These are phyloP conservation scores for Neodiprion pinetum DNA, from an alignment of 1,140 invertebrate genomes.

Conservation along the genomic window DNA sequence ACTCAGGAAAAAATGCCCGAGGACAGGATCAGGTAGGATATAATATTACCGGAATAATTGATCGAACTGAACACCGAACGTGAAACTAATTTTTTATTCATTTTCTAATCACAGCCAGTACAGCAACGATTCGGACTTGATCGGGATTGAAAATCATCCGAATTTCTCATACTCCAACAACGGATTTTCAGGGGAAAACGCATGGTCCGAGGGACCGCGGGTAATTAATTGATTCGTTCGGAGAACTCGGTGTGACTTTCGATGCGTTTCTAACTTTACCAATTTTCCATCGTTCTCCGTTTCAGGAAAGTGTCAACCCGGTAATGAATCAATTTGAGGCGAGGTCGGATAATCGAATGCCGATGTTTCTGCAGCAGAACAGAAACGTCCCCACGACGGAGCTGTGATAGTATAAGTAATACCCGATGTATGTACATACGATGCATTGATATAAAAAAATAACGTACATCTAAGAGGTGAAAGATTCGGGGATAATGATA, in stretches of 20 bases:
- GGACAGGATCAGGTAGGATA: conserved; percentile 59
- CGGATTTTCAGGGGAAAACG: conserved; percentile 11
- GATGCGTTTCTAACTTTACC: no score
- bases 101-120: conserved; percentile 55
- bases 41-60: conserved; percentile 18
- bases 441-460: no score
- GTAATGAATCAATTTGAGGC: not conserved
- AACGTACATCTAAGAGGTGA: no score
- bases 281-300: not conserved
- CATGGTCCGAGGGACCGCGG: conserved; percentile 5
- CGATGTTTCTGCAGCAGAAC: not conserved
- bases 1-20: conserved; percentile 58
- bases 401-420: not conserved
- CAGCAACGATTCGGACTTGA: conserved; percentile 69
- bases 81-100: conserved; percentile 11
- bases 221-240: not conserved
- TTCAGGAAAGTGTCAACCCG: not conserved
- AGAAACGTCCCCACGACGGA: not conserved
- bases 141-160: conserved; percentile 70
- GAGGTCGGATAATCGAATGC: not conserved
- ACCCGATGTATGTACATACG: no score
- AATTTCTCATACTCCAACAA: conserved; percentile 60
- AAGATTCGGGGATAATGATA: no score
- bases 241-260: no score
- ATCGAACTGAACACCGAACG: conserved; percentile 16